phyloP scores from a whole-genome alignment of 1,140 invertebrate species.

The Rhagoletis zephyria region DNA sequence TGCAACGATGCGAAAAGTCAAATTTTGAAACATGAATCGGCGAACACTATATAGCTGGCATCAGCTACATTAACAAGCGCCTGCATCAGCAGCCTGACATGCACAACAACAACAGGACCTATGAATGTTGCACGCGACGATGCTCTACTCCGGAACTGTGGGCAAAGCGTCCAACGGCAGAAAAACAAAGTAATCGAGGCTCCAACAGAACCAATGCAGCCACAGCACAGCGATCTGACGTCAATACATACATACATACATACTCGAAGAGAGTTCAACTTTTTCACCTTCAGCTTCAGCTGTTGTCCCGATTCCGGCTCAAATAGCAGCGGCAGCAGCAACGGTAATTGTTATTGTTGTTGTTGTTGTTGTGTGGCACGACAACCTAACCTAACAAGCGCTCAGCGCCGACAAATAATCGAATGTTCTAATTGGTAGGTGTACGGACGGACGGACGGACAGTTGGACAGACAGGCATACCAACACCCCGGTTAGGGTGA shows the following conservation, averaged over 20 bases:
- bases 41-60: not conserved
- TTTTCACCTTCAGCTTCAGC: not conserved
- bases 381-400: not conserved
- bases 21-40: slow-evolving; percentile 13
- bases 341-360: slow-evolving; percentile 2
- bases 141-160: not conserved
- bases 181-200: not conserved
- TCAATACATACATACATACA: not conserved
- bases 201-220: not conserved
- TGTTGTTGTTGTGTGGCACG: not conserved
- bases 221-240: not conserved
- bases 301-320: not conserved
- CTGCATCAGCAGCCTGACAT: not conserved
- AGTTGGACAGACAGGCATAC: not conserved
- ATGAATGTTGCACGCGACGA: not conserved
- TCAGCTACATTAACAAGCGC: not conserved
- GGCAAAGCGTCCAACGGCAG: too few species aligned
- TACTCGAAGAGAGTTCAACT: not conserved
- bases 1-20: slow-evolving; percentile 27
- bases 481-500: not conserved
- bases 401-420: slow-evolving; percentile 18
- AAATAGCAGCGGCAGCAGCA: not conserved
- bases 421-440: slow-evolving; percentile 37
- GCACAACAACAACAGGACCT: not conserved
- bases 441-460: not conserved